A percentile compares a stretch with the other conserved stretches of the same genome.
Evolutionary conservation across 2,113 vertebrate species (phyloP).

Genomic region (Azemiops feae): DNA sequence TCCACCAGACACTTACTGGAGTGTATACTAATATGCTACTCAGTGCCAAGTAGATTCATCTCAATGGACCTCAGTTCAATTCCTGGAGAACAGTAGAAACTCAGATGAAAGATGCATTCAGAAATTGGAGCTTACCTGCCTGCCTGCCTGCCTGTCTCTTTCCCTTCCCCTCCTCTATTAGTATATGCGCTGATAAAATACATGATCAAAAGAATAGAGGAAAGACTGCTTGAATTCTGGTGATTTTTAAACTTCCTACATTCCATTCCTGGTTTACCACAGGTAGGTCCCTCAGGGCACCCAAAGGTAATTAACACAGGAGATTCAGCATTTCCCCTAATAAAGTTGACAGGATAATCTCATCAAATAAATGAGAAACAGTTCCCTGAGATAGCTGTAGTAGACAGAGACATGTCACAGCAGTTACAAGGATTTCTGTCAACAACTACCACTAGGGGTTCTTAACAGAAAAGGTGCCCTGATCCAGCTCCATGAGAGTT

Average conservation of each 20-base stretch:
- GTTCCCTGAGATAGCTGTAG: background rate
- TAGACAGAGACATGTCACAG: slow-evolving; percentile 12
- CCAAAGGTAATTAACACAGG: background rate
- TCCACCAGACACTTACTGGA: background rate
- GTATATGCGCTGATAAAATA: background rate
- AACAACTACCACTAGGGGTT: background rate
- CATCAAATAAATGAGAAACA: slow-evolving; percentile 22
- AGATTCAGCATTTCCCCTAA: slow-evolving; percentile 24
- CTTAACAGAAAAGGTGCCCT: background rate
- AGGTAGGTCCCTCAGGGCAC: background rate
- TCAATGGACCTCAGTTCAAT: background rate
- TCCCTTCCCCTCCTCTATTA: background rate
- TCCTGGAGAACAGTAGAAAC: background rate
- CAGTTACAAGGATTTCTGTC: background rate
- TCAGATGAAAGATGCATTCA: background rate
- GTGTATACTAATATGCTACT: background rate
- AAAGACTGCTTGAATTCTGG: background rate
- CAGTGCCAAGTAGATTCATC: background rate
- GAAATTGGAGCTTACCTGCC: background rate
- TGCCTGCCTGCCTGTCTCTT: background rate
- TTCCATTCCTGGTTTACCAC: background rate
- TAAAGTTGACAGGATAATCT: slow-evolving; percentile 28
- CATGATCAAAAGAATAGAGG: background rate
- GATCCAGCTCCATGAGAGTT: background rate
- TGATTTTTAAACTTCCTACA: slow-evolving; percentile 9